These are phyloP conservation scores for Ranitomeya imitator DNA, from an alignment of 2,113 vertebrate species.

Conservation along the genomic window DNA sequence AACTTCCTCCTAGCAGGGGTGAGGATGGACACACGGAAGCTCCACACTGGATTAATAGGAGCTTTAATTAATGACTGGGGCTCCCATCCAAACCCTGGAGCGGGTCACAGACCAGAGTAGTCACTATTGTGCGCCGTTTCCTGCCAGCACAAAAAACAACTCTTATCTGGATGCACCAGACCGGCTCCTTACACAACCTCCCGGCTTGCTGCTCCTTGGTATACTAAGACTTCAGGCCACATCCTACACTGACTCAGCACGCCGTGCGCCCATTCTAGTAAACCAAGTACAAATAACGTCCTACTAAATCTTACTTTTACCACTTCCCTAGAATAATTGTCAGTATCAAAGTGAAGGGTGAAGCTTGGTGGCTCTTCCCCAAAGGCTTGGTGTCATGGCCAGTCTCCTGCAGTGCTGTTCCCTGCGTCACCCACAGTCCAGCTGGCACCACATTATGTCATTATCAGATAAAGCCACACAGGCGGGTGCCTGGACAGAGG, in stretches of 20 bases:
- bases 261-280: background rate
- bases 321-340: background rate
- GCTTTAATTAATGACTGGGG: slow-evolving; percentile 45
- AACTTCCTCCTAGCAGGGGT: slow-evolving; percentile 39
- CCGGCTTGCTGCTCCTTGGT: background rate
- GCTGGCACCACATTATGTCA: slow-evolving; percentile 55
- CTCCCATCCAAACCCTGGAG: slow-evolving; percentile 24
- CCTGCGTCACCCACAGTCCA: slow-evolving; percentile 46
- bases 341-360: background rate
- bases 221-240: background rate
- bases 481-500: slow-evolving; percentile 54
- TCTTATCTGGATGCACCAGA: slow-evolving; percentile 50
- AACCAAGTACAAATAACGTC: background rate
- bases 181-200: slow-evolving; percentile 12
- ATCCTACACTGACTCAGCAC: slow-evolving; percentile 36
- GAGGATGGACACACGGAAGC: slow-evolving; percentile 45
- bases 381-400: background rate
- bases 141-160: slow-evolving; percentile 48
- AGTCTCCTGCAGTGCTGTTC: background rate
- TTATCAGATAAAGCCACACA: slow-evolving; percentile 55
- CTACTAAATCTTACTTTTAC: slow-evolving; percentile 1
- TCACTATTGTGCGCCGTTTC: slow-evolving; percentile 50
- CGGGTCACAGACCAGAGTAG: slow-evolving; percentile 47
- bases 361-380: background rate
- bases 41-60: slow-evolving; percentile 30